phyloP scores from a whole-genome alignment of 2,113 vertebrate genomes.

The Onychorhynchus coronatus region DNA sequence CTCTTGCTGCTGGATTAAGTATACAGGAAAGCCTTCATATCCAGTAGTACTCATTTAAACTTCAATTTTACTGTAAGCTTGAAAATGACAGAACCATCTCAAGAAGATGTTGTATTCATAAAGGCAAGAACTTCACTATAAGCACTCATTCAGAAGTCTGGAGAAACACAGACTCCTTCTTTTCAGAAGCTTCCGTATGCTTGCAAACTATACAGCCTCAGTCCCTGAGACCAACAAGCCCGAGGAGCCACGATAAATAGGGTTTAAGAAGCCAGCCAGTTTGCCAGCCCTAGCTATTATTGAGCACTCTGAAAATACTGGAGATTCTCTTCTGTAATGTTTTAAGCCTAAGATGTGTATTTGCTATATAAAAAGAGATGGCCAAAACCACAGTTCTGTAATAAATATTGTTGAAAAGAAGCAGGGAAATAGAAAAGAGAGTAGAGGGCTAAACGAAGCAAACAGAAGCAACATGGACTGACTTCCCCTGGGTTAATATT shows the following conservation, averaged over 20 bases:
- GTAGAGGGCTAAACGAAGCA: not conserved
- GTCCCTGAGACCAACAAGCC: rapidly evolving
- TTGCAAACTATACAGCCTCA: not conserved
- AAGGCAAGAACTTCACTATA: not conserved
- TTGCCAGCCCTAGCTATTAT: not conserved
- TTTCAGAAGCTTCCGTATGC: not conserved
- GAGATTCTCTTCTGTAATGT: not conserved
- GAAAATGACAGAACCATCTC: not conserved
- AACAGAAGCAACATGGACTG: not conserved
- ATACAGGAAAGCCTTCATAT: not conserved
- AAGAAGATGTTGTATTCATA: not conserved
- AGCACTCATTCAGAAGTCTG: not conserved
- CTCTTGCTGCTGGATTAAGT: not conserved
- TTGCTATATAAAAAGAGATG: not conserved
- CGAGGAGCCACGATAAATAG: not conserved
- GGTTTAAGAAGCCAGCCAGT: not conserved
- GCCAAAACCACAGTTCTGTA: not conserved
- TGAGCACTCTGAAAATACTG: not conserved
- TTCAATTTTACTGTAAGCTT: not conserved
- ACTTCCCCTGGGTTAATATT: not conserved
- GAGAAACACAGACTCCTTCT: not conserved
- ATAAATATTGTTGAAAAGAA: not conserved
- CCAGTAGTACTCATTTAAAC: not conserved
- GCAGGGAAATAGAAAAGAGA: not conserved
- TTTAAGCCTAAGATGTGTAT: not conserved